Evolutionary conservation across 2,113 vertebrate genomes (phyloP), one percentile per base, ranked within the genome.

Genomic region (Xenopus laevis): DNA sequence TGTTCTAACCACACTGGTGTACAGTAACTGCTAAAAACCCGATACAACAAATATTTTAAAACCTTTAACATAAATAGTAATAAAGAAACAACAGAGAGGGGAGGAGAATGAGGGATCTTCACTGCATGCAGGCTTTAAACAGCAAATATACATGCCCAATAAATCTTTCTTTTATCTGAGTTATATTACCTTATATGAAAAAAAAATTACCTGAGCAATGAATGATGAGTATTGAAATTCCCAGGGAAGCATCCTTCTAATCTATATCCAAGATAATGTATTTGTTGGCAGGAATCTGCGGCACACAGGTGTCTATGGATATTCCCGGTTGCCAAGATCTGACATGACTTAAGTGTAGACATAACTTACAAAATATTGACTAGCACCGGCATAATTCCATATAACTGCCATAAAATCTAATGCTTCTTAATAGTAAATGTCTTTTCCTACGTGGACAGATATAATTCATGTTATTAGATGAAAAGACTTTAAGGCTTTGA

Each of bases 341-440:
- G 71, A 77, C 81, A 73, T 71, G 78, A 76, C 81, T 82, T 74
- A 84, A 50, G 68, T 70, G 65, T 3, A 33, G 30, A 6, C 30
- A 33, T 33, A 3, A 33, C 6, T 82, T 84, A 83, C 81, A 81
- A 73, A 72, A 80, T 77, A 84, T 21, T 55, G 55, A 86, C 82
- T 82, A 84, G 84, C 79, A 84, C 72, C 86, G 77, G 58, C 74
- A 59, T 82, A 79, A 60, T 88, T 86, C 85, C 80, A 78, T 84
- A 79, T 65, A 83, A 61, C 71, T 90, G 89, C 83, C 84, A 77
- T 78, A 78, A 71, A 72, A 84, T 81, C 82, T 84, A 85, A 79
- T 80, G 82, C 82, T 59, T 82, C 88, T 85, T 83, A 74, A 75
- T 72, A 80, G 73, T 89, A 86, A 88, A 86, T 78, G 60, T 71